Evolutionary conservation across 2,888 invertebrate species (phyloP), one percentile per base, ranked within the genome.

Genomic region (Maniola hyperantus): DNA sequence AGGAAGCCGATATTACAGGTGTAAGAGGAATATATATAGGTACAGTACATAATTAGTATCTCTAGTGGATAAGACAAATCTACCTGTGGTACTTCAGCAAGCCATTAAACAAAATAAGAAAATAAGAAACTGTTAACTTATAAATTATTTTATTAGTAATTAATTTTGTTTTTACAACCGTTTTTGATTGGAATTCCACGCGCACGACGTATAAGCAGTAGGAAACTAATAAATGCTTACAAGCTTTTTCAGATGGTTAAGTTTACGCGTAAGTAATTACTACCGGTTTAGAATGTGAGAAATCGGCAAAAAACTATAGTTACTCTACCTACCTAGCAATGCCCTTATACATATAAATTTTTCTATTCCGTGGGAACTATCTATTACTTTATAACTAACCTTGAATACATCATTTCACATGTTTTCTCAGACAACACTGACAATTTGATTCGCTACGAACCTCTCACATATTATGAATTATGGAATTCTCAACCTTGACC

Each of bases 401-500:
- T 51, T 46, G 59, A 39, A 57, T 15, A 63, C n/a, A 53, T 18
- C 42, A 39, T 54, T 26, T 34, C 50, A 42, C 33, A 63, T 61
- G 51, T 65, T 66, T 68, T 65, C 69, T 46, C 44, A 57, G n/a
- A n/a, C n/a, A n/a, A n/a, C 50, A 59, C 5, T 64, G 53, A 64
- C 61, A 44, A 59, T 55, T 61, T n/a, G 57, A 39, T 46, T 54
- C 59, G 64, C 44, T 70, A 48, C 63, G 67, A 65, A 62, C 55
- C 66, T 64, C 64, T 66, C 64, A 64, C 64, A 57, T 57, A 53
- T 59, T 57, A 53, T 59, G 59, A 46, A 36, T 39, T 57, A 57
- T 67, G 62, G 65, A 58, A 63, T 65, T 62, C 15, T 70, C 69
- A 67, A 68, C 76, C 76, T 73, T 76, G 75, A 73, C 76, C 72